These are phyloP conservation scores for Apis florea DNA, from an alignment of 1,140 invertebrate genomes.

Conservation along the genomic window DNA sequence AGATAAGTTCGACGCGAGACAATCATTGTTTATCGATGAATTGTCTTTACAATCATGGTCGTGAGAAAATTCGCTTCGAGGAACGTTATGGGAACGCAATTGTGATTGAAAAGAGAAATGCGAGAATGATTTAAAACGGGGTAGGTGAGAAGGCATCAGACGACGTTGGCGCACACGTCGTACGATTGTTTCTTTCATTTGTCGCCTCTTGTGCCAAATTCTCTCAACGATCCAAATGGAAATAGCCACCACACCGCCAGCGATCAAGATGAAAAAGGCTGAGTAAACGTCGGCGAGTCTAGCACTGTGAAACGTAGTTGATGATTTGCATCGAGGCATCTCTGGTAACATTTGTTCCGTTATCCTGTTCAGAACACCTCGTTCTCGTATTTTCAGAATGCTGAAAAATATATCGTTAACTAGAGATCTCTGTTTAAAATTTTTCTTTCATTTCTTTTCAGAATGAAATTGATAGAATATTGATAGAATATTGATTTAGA, in stretches of 20 bases:
- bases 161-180: conserved; percentile 49
- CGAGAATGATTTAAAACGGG: not conserved
- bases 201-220: conserved; percentile 69
- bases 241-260: conserved; percentile 68
- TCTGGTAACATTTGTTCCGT: conserved; percentile 73
- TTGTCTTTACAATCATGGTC: not conserved
- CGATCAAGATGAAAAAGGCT: conserved; percentile 73
- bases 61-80: not conserved
- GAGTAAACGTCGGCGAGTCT: conserved; percentile 77
- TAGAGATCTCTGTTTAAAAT: too few species aligned
- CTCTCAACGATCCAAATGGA: conserved; percentile 66
- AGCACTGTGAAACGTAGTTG: conserved; percentile 75
- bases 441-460: not conserved
- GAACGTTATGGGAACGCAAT: not conserved
- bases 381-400: conserved; percentile 75
- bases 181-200: conserved; percentile 55
- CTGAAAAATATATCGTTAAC: conserved; percentile 52
- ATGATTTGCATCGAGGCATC: conserved; percentile 72
- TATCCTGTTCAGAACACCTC: conserved; percentile 74
- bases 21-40: not conserved
- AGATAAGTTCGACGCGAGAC: too few species aligned
- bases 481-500: too few species aligned
- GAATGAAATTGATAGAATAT: too few species aligned
- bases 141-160: conserved; percentile 40
- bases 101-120: not conserved